Conservation (phyloP, 2,888 invertebrate genomes). For the Meganola albula region DNA sequence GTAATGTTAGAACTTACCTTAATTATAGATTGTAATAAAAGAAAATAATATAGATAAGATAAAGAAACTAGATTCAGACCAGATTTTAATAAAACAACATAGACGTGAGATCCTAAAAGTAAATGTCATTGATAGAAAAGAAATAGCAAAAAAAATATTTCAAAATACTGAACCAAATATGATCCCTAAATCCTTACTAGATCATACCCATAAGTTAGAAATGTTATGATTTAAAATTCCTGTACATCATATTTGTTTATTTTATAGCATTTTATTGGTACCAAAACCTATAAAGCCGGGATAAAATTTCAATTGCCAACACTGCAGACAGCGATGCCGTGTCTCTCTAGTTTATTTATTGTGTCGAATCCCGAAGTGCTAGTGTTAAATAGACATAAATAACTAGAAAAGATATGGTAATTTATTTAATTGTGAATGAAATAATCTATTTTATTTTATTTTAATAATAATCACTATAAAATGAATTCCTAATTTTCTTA, state of each 20-base stretch:
- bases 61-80: background rate
- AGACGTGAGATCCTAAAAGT: background rate
- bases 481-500: too few species aligned
- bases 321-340: constrained; percentile 61
- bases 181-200: constrained; percentile 18
- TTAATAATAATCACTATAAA: too few species aligned
- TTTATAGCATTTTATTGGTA: constrained; percentile 65
- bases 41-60: background rate
- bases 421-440: too few species aligned
- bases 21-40: background rate
- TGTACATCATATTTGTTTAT: constrained; percentile 52
- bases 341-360: constrained; percentile 71
- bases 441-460: too few species aligned
- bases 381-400: constrained; percentile 26
- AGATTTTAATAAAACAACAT: constrained; percentile 2
- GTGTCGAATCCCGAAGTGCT: constrained; percentile 56
- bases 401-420: constrained; percentile 34
- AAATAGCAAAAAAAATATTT: too few species aligned
- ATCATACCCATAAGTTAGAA: constrained; percentile 36
- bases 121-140: too few species aligned
- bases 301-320: constrained; percentile 74
- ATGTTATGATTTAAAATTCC: constrained; percentile 53
- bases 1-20: too few species aligned
- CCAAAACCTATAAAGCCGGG: constrained; percentile 65
- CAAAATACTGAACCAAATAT: constrained; percentile 4